These are phyloP conservation scores for Myotis brandtii DNA, from an alignment of 2,113 vertebrate species.

Conservation along the genomic window DNA sequence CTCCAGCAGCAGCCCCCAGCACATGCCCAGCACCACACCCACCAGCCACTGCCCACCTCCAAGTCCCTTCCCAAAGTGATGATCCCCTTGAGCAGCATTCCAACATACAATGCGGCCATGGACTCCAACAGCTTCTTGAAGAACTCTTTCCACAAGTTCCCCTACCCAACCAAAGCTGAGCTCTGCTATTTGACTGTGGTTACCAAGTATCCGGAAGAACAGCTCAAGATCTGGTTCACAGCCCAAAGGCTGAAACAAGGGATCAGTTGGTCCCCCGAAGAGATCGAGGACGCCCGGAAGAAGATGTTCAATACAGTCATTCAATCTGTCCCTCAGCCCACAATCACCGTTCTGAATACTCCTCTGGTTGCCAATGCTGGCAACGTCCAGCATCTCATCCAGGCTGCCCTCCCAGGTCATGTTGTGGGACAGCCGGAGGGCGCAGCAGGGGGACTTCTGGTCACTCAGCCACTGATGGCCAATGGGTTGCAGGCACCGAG, in stretches of 20 bases:
- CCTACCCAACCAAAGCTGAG: constrained; percentile 98
- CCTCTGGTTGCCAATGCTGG: constrained; percentile 90
- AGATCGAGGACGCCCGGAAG: constrained; percentile 97
- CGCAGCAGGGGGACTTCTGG: constrained; percentile 91
- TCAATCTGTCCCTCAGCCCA: constrained; percentile 92
- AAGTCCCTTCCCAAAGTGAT: constrained; percentile 98
- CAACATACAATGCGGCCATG: constrained; percentile 97
- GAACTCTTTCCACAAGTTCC: constrained; percentile 98
- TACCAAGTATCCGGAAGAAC: constrained; percentile 98
- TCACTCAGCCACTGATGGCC: constrained; percentile 94
- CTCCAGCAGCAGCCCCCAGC: constrained; percentile 90
- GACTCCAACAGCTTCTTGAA: constrained; percentile 97
- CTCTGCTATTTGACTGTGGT: constrained; percentile 99
- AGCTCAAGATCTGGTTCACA: constrained; percentile 99
- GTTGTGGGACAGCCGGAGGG: constrained; percentile 91
- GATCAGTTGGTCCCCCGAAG: constrained; percentile 99
- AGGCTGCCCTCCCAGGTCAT: constrained; percentile 89
- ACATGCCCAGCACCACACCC: constrained; percentile 85
- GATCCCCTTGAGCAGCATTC: constrained; percentile 99
- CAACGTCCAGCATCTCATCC: constrained; percentile 92
- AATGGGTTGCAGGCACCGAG: constrained; percentile 94
- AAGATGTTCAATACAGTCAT: constrained; percentile 99
- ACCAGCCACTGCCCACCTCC: constrained; percentile 88
- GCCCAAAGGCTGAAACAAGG: constrained; percentile 98
- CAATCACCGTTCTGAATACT: constrained; percentile 95